Evolutionary conservation across 2,113 vertebrate species (phyloP), one percentile per base, ranked within the genome.

Genomic region (Pterocles burchelli): DNA sequence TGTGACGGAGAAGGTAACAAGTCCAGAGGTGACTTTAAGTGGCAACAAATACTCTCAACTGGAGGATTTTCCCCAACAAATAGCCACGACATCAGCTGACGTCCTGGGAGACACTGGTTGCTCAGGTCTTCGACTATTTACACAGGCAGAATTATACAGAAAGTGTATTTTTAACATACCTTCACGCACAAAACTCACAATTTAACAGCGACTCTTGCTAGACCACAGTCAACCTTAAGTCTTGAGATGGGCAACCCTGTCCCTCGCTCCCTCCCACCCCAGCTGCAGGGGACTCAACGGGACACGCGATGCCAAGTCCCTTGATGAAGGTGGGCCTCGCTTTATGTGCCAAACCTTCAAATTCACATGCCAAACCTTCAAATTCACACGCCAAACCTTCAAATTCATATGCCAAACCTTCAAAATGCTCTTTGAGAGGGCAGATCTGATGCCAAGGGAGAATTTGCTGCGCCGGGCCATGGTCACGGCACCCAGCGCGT

Each of bases 201-300:
- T 34, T 78, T 45, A 74, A 73, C 52, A 41, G 24, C 0, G 0
- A 8, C 38, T 18, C 28, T 51, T 19, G n/a, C 55, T 8, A 41
- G 21, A 71, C 6, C 4, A 1, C 2, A 2, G 22, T 77, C 21
- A 54, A 33, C 16, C n/a, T 48, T 6, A 17, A 59, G 6, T 13
- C 70, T 26, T 19, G 31, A 62, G 13, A 43, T 25, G 34, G 20
- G 19, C 1, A 1, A 83, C 11, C 45, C 80, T 22, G 2, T 20
- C 14, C 61, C 7, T 61, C 14, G 57, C 7, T 61, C 20, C 31
- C 46, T 46, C 43, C 29, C 54, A 63, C 10, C 19, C 11, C 2
- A 1, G 52, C 45, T 43, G 22, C 1, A 1, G 6, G 24, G 15
- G 11, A 15, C 41, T 65, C 72, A 36, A 1, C 0, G 0, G 21